Base-by-base conservation (phyloP, 2,888 invertebrate genomes). In the Carterocephalus palaemon region DNA sequence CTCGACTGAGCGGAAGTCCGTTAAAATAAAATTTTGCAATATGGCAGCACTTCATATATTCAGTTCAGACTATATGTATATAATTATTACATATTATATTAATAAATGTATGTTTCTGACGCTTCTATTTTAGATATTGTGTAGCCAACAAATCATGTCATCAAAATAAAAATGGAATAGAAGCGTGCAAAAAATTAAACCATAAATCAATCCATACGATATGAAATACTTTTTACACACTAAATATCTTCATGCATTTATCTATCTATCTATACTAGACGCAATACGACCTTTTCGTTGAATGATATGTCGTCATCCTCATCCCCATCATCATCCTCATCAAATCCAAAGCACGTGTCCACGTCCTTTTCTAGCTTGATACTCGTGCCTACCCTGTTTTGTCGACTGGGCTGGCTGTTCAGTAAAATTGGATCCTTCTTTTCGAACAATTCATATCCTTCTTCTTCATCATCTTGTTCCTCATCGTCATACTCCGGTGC, bases 261-360 rank as follows among this genome's bases (percentile, higher is more conserved):
- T 9, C 23, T n/a, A n/a, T n/a, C n/a, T 38, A 37, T 32, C 24
- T 69, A 71, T 34, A 64, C 67, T 46, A 73, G 33, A 36, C 54
- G 65, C 34, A 72, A 40, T 2, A 71, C 67, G 20, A 72, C 59
- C 43, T 67, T 67, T 1, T 69, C 60, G 10, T 58, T 59, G 9
- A 53, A 70, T 2, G 56, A 52, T n/a, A 59, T 64, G 8, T 64
- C 67, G 2, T 65, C 64, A 0, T 60, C 62, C 0, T 59, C 62
- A 3, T 61, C 69, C 0, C 52, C 52, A 9, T 60, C 55, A 4
- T 59, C 56, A 1, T 61, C 60, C 6, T 62, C 93, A 73, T 94
- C 94, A 78, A 95, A 95, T 2, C 95, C 95, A 56, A 95, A 95
- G 72, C 95, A 95, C 9, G 91, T 91, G 65, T 93, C 90, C 76